These are phyloP conservation scores for Drosophila diplacantha DNA, from an alignment of 2,888 invertebrate species.

Conservation along the genomic window DNA sequence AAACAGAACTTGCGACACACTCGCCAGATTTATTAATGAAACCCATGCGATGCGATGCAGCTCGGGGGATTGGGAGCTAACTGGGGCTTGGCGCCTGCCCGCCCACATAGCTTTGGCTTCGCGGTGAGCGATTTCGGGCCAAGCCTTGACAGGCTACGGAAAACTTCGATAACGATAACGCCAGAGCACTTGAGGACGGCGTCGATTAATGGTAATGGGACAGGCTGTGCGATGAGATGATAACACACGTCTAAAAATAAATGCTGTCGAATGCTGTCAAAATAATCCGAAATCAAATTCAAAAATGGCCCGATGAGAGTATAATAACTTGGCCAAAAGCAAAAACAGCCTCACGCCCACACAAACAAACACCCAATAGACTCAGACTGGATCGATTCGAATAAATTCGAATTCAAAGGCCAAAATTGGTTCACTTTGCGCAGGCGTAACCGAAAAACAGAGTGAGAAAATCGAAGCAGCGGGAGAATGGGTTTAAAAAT, in stretches of 20 bases:
- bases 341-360: slow-evolving; percentile 15
- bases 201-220: slow-evolving; percentile 37
- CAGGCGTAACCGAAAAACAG: slow-evolving; percentile 50
- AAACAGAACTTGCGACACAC: slow-evolving; percentile 15
- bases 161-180: slow-evolving; percentile 25
- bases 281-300: slow-evolving; percentile 40
- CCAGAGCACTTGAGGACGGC: slow-evolving; percentile 10
- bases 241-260: slow-evolving; percentile 57
- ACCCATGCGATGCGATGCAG: slow-evolving; percentile 19
- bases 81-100: slow-evolving; percentile 19
- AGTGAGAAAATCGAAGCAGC: slow-evolving; percentile 14
- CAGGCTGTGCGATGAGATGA: slow-evolving; percentile 25
- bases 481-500: slow-evolving; percentile 38
- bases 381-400: slow-evolving; percentile 1
- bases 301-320: slow-evolving; percentile 26
- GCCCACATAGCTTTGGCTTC: background rate
- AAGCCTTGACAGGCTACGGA: slow-evolving; percentile 20
- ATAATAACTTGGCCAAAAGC: slow-evolving; percentile 20
- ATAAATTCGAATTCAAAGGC: slow-evolving; percentile 33
- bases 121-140: slow-evolving; percentile 5
- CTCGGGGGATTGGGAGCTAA: slow-evolving; percentile 10
- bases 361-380: slow-evolving; percentile 15
- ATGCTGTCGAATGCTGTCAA: slow-evolving; percentile 46
- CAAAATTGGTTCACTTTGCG: slow-evolving; percentile 51
- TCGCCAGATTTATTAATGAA: slow-evolving; percentile 45